phyloP scores from a whole-genome alignment of 1,140 invertebrate species.

The Drosophila navojoa region DNA sequence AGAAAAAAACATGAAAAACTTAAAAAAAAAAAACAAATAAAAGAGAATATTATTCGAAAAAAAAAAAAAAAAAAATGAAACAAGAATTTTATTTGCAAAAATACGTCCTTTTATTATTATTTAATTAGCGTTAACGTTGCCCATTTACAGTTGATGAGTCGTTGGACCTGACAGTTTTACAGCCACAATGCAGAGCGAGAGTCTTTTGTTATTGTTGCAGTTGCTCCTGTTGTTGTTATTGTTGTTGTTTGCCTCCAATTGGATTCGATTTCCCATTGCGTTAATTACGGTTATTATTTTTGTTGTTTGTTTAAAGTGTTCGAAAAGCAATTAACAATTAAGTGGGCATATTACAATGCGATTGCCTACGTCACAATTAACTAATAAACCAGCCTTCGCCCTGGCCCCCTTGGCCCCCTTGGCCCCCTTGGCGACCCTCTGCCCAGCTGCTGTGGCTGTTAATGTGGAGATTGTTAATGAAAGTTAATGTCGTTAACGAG shows the following conservation, averaged over 20 bases:
- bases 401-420: no score
- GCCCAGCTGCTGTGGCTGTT: not conserved
- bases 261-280: slow-evolving; percentile 42
- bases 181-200: slow-evolving; percentile 38
- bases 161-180: slow-evolving; percentile 67
- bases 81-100: slow-evolving; percentile 40
- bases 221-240: slow-evolving; percentile 26
- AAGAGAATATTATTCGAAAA: slow-evolving; percentile 81
- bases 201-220: not conserved
- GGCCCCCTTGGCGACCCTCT: no score
- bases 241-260: slow-evolving; percentile 25
- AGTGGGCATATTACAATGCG: slow-evolving; percentile 70
- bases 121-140: slow-evolving; percentile 64
- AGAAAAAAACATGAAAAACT: slow-evolving; percentile 56
- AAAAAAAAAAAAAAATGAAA: slow-evolving; percentile 48
- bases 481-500: slow-evolving; percentile 64
- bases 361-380: slow-evolving; percentile 68
- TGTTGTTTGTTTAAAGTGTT: slow-evolving; percentile 76
- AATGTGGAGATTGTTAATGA: slow-evolving; percentile 56
- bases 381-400: slow-evolving; percentile 52
- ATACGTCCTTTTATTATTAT: slow-evolving; percentile 69
- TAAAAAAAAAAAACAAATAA: slow-evolving; percentile 72
- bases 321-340: slow-evolving; percentile 78
- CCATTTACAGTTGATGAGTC: slow-evolving; percentile 53
- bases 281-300: slow-evolving; percentile 65